These are phyloP conservation scores for Chiroxiphia lanceolata DNA, from an alignment of 2,797 vertebrate genomes.

Conservation along the genomic window DNA sequence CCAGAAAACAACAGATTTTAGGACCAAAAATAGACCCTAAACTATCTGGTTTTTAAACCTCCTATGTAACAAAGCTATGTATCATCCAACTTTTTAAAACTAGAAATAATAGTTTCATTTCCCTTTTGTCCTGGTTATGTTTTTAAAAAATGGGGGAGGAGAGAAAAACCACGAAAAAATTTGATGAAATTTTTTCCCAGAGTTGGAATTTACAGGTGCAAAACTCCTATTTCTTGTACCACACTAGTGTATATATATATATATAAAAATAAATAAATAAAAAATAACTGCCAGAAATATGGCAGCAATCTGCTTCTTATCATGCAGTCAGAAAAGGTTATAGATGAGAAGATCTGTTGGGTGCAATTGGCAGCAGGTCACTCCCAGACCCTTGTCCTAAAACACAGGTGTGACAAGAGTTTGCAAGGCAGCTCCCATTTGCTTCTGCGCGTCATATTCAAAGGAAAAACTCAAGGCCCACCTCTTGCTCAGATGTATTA, in stretches of 20 bases:
- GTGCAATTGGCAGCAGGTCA: background rate
- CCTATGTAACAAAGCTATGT: background rate
- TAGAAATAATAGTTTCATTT: background rate
- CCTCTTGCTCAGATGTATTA: background rate
- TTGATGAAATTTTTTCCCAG: fast-evolving
- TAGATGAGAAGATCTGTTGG: background rate
- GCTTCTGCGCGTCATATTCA: background rate
- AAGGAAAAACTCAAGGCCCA: background rate
- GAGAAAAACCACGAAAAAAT: background rate
- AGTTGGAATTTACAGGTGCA: background rate
- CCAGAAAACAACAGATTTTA: constrained; percentile 14
- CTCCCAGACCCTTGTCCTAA: background rate
- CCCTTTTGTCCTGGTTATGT: background rate
- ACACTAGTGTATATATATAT: fast-evolving
- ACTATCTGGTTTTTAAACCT: background rate
- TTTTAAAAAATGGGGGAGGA: background rate
- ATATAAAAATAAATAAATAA: no score
- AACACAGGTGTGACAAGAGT: background rate
- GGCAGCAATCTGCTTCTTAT: background rate
- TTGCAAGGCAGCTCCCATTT: background rate
- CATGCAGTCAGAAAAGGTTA: fast-evolving
- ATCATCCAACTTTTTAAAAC: background rate
- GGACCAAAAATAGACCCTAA: background rate
- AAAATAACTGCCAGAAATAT: background rate
- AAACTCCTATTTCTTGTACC: background rate